Evolutionary conservation across 2,797 vertebrate genomes (phyloP).

Genomic region (Argyrosomus regius): DNA sequence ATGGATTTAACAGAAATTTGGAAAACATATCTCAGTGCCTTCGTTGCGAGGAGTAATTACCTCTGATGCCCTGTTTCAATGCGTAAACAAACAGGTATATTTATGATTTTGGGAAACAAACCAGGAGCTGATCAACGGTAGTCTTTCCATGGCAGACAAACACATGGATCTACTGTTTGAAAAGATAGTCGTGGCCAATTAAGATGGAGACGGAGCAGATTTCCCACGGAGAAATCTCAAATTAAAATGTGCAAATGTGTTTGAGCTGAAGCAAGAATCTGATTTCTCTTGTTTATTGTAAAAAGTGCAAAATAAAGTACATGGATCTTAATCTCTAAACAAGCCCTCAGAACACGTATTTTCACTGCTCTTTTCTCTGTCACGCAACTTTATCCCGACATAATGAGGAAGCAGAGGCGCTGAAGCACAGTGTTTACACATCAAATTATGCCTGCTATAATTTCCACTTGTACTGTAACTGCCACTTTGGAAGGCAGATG

Average conservation of each 20-base stretch:
- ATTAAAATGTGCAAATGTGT: conserved; percentile 6
- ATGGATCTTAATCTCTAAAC: conserved; percentile 24
- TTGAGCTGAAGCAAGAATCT: not conserved
- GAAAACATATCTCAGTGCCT: conserved; percentile 24
- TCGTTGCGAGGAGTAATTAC: conserved; percentile 29
- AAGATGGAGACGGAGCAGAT: conserved; percentile 31
- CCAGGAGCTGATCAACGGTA: conserved; percentile 31
- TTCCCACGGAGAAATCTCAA: conserved; percentile 13
- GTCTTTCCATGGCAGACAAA: not conserved
- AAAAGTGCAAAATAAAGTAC: not conserved
- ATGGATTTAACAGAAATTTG: conserved; percentile 41
- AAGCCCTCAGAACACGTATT: conserved; percentile 15
- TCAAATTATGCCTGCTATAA: conserved; percentile 37
- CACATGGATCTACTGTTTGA: conserved; percentile 29
- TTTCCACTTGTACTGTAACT: conserved; percentile 32
- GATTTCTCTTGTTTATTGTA: conserved; percentile 24
- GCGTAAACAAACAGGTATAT: conserved; percentile 32
- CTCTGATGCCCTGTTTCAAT: conserved; percentile 39
- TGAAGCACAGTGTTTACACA: conserved; percentile 44
- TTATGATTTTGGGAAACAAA: conserved; percentile 25
- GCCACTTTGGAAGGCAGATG: conserved; percentile 40
- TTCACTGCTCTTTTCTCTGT: conserved; percentile 24
- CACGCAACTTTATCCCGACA: conserved; percentile 33
- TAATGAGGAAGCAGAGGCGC: conserved; percentile 20
- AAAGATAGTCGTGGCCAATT: conserved; percentile 19